Evolutionary conservation across 2,113 vertebrate species (phyloP).

Genomic region (Rattus norvegicus): DNA sequence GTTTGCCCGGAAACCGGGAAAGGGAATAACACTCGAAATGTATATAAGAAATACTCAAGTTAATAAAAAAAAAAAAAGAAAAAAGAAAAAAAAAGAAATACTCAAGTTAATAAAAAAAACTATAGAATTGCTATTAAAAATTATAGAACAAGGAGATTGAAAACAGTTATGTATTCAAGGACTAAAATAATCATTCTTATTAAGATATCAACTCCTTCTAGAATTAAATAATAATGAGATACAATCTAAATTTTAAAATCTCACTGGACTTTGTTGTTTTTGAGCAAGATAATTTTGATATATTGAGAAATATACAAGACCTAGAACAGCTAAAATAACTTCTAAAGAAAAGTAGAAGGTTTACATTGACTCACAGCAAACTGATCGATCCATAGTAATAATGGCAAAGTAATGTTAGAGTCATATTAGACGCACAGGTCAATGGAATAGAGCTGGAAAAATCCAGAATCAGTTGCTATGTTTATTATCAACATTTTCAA

Average conservation of each 20-base stretch:
- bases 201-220: neutral
- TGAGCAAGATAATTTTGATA: neutral
- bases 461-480: neutral
- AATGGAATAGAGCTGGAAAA: neutral
- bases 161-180: neutral
- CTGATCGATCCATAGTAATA: neutral
- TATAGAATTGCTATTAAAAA: neutral
- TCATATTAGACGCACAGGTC: neutral
- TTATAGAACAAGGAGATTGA: neutral
- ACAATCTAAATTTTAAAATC: neutral
- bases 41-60: no score
- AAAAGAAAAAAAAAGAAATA: no score
- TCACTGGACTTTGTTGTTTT: neutral
- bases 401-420: neutral
- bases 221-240: neutral
- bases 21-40: no score
- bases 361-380: neutral
- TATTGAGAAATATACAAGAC: neutral
- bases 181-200: neutral
- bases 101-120: no score
- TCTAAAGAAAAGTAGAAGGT: neutral
- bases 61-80: no score
- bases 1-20: no score
- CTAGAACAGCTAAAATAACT: neutral
- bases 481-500: neutral